Evolutionary conservation across 30 jellyfish, hydroid and myxozoan genomes (phyloP), one percentile per base, ranked within the genome.

Genomic region (Morbakka virulenta): DNA sequence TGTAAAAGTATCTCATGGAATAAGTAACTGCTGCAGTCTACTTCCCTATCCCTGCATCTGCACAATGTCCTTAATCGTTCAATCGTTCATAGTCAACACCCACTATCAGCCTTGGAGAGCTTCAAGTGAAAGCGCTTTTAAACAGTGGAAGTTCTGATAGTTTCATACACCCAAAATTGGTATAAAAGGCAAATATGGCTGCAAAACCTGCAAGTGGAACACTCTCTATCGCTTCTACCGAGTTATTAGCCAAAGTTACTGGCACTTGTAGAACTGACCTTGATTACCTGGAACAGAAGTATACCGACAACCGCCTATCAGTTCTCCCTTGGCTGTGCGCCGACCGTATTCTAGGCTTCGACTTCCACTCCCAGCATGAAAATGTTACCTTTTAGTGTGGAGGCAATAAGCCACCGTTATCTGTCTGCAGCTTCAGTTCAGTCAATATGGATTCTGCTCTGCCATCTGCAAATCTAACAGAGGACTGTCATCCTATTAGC

Each of bases 241-340:
- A 68, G 4, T 36, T 79, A 2, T 9, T 50, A 28, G 77, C 79
- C 29, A 0, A 32, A 1, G 64, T 65, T 4, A 33, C n/a, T 35
- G 79, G 90, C 4, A 24, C 21, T 62, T 49, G 27, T 1, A 3
- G 27, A 30, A 48, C 51, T 50, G 30, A 35, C 9, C 14, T 72
- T 2, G 81, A 20, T 11, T 12, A 12, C 4, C 32, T 35, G 17
- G 79, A 34, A 25, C 11, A 32, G 1, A 66, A 29, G 1, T 65
- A 50, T 47, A 41, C 62, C 3, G 1, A n/a, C 50, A 48, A 47
- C 41, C 57, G 76, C n/a, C 72, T 48, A 4, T 35, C 52, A 22
- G 28, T 79, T 30, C 64, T 79, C 36, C 51, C 29, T 57, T 75
- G 85, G 49, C 76, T 79, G 34, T 79, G 90, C 76, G n/a, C 75